Conservation (phyloP, 2,113 vertebrate species). For the Colaptes auratus region DNA sequence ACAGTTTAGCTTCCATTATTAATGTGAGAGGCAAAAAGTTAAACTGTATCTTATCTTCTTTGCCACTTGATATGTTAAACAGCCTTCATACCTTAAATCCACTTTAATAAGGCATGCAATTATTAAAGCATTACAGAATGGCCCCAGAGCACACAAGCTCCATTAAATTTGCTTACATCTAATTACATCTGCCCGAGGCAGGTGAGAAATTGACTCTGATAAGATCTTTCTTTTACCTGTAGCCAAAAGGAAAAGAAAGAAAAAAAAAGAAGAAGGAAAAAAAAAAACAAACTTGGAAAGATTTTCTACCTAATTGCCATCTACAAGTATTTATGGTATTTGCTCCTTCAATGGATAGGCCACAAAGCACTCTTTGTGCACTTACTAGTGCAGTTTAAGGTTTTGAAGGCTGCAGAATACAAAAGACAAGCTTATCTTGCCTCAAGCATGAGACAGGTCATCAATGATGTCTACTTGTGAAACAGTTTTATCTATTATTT, state of each 20-base stretch:
- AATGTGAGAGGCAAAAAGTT: slow-evolving; percentile 62
- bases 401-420: slow-evolving; percentile 51
- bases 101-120: slow-evolving; percentile 88
- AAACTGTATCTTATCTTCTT: slow-evolving; percentile 67
- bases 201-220: slow-evolving; percentile 88
- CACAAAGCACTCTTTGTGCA: slow-evolving; percentile 75
- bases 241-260: slow-evolving; percentile 65
- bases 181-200: slow-evolving; percentile 87
- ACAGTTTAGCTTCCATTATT: slow-evolving; percentile 58
- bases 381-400: slow-evolving; percentile 35
- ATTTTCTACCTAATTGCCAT: slow-evolving; percentile 86
- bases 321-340: slow-evolving; percentile 84
- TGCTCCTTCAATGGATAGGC: slow-evolving; percentile 67
- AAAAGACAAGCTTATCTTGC: slow-evolving; percentile 63
- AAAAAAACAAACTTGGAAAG: not conserved
- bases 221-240: slow-evolving; percentile 87
- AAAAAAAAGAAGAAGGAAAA: not conserved
- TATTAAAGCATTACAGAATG: slow-evolving; percentile 83
- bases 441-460: slow-evolving; percentile 59
- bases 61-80: slow-evolving; percentile 83
- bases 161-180: slow-evolving; percentile 88
- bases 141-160: slow-evolving; percentile 77
- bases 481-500: slow-evolving; percentile 18
- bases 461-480: slow-evolving; percentile 25
- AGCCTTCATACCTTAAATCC: slow-evolving; percentile 82